These are phyloP conservation scores for Pocillopora meandrina DNA, from an alignment of 92 coral and sea anemone species.

Conservation along the genomic window DNA sequence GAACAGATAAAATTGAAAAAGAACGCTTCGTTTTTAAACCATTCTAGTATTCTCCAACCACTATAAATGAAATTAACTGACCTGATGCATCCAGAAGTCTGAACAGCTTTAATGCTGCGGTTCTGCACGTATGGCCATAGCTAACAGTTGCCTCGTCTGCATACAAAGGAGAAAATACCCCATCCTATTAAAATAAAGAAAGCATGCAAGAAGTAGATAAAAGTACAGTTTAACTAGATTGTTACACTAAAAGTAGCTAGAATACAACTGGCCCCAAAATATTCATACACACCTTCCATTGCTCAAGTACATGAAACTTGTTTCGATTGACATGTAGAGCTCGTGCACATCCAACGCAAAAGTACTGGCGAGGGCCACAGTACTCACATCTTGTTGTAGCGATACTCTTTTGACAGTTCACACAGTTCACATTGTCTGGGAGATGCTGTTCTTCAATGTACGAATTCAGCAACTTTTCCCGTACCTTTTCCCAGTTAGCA, in stretches of 20 bases:
- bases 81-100: conserved; percentile 57
- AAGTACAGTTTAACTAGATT: conserved; percentile 2
- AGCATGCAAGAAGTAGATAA: neutral
- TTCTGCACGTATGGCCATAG: conserved; percentile 47
- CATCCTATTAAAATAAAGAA: conserved; percentile 25
- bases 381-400: conserved; percentile 53
- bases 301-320: conserved; percentile 68
- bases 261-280: neutral
- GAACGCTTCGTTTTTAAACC: neutral
- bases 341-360: conserved; percentile 42
- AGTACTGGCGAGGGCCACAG: conserved; percentile 69
- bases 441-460: conserved; percentile 37
- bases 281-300: conserved; percentile 48
- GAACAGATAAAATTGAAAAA: neutral
- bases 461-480: conserved; percentile 24
- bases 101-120: conserved; percentile 31
- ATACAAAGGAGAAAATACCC: conserved; percentile 37
- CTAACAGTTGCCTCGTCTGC: conserved; percentile 39
- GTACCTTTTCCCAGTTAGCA: conserved; percentile 62
- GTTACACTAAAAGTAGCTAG: conserved; percentile 6
- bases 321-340: conserved; percentile 41
- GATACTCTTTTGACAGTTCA: conserved; percentile 32
- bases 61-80: conserved; percentile 14
- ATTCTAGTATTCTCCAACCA: neutral
- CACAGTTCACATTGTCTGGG: conserved; percentile 20